phyloP scores from a whole-genome alignment of 2,113 vertebrate species.

The Bostrychus sinensis region DNA sequence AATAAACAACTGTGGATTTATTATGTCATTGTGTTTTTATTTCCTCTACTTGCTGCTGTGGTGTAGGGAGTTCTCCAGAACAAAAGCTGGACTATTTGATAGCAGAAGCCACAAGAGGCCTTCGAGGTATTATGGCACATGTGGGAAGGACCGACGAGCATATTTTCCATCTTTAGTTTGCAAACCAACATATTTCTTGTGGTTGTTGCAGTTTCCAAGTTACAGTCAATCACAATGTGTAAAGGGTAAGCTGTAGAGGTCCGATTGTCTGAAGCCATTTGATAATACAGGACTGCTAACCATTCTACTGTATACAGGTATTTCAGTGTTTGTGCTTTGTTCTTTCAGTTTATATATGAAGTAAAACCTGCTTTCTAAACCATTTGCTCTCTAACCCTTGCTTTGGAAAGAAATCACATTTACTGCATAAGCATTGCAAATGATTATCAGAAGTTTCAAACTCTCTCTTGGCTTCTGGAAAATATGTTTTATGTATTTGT shows the following conservation, averaged over 20 bases:
- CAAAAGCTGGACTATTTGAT: slow-evolving; percentile 8
- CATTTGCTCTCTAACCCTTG: no score
- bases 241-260: no score
- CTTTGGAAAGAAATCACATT: no score
- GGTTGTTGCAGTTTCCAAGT: slow-evolving; percentile 33
- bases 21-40: slow-evolving; percentile 27
- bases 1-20: slow-evolving; percentile 68
- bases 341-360: no score
- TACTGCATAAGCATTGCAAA: no score
- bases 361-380: no score
- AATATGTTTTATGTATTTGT: neutral
- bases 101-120: neutral
- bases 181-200: slow-evolving; percentile 44
- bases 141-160: slow-evolving; percentile 18
- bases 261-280: no score
- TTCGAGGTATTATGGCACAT: slow-evolving; percentile 12
- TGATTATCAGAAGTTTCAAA: neutral
- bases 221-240: slow-evolving; percentile 6
- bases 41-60: neutral
- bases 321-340: no score
- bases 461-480: slow-evolving; percentile 7
- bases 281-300: no score
- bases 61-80: neutral
- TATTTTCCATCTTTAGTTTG: slow-evolving; percentile 46
- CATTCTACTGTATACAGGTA: no score